Conservation (phyloP, 2,797 vertebrate genomes). For the Manis javanica region DNA sequence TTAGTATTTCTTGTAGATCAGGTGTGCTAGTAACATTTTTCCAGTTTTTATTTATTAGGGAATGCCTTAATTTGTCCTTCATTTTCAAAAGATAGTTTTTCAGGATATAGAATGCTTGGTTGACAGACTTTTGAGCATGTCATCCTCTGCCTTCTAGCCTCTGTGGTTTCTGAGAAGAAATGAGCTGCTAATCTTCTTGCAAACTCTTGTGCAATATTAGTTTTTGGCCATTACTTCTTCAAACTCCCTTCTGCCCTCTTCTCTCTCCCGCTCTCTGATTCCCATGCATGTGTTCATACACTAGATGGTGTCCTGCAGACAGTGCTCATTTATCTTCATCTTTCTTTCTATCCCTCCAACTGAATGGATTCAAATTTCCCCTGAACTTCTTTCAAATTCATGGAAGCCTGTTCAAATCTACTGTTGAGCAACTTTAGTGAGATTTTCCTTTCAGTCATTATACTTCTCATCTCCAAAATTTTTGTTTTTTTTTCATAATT, state of each 20-base stretch:
- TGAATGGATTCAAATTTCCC: background rate
- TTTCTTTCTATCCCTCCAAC: background rate
- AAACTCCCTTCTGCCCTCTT: background rate
- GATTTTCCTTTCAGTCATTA: background rate
- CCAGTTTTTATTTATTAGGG: background rate
- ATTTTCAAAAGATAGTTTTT: background rate
- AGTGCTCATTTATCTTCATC: background rate
- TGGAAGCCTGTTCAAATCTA: background rate
- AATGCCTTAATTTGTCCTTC: background rate
- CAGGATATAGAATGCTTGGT: too few relatives aligned
- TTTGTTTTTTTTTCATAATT: background rate
- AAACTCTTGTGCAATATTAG: accelerated
- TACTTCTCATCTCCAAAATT: background rate
- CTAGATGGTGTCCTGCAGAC: too few relatives aligned
- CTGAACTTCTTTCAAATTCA: background rate
- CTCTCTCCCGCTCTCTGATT: too few relatives aligned
- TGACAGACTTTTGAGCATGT: too few relatives aligned
- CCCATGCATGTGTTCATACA: accelerated
- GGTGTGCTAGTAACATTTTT: background rate
- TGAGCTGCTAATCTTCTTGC: accelerated
- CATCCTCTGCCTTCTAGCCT: background rate
- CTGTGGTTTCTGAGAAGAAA: background rate
- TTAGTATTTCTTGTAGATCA: too few relatives aligned
- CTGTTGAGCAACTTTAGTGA: background rate
- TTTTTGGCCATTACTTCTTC: background rate